Evolutionary conservation across 2,797 vertebrate genomes (phyloP).

Genomic region (Melopsittacus undulatus): DNA sequence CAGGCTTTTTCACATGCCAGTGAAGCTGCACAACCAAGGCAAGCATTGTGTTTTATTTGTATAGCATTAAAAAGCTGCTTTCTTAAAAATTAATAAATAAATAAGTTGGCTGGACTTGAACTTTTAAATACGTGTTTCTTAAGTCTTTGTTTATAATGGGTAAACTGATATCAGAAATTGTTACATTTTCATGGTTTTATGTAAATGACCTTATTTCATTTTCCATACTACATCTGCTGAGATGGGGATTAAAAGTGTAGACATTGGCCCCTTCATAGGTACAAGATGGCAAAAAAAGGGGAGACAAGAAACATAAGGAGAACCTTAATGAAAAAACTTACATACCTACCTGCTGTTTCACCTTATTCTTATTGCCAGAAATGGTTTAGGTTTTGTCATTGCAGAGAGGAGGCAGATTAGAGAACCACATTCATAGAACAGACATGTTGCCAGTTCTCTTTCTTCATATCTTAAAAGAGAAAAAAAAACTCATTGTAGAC

Average conservation of each 20-base stretch:
- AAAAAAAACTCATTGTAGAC: neutral
- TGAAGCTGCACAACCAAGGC: conserved; percentile 93
- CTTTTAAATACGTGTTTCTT: neutral
- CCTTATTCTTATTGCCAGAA: neutral
- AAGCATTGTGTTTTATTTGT: conserved; percentile 55
- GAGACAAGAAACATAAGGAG: neutral
- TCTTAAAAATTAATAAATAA: neutral
- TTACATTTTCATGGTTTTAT: neutral
- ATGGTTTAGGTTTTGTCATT: neutral
- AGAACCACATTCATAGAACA: neutral
- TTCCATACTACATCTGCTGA: neutral
- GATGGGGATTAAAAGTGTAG: neutral
- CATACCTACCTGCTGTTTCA: neutral
- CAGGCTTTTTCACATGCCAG: conserved; percentile 97
- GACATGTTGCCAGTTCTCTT: neutral
- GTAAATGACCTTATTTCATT: neutral
- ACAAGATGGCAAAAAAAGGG: neutral
- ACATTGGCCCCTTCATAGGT: neutral
- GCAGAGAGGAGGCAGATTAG: neutral
- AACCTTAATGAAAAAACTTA: neutral
- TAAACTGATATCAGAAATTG: neutral
- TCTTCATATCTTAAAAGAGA: neutral
- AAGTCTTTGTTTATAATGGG: neutral
- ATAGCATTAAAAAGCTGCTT: neutral
- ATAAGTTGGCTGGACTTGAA: neutral